Conservation (phyloP, 2,113 vertebrate species). For the Tylochromis polylepis region DNA sequence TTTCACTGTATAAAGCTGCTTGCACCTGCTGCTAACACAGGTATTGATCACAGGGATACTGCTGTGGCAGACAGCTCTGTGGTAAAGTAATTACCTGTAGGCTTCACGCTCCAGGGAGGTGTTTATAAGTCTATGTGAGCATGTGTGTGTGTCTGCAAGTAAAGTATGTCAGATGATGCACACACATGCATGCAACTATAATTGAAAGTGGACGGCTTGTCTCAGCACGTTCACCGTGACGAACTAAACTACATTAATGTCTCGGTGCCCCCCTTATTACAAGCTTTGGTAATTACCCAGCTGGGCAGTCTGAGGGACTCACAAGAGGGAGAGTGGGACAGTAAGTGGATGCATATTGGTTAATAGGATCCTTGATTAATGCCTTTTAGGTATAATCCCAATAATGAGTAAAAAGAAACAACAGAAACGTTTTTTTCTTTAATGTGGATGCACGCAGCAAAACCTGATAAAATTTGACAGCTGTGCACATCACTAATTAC, state of each 20-base stretch:
- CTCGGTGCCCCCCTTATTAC: slow-evolving; percentile 37
- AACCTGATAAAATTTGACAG: neutral
- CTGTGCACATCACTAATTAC: neutral
- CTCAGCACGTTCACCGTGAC: neutral
- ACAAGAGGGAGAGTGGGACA: neutral
- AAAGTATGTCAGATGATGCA: neutral
- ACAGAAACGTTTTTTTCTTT: slow-evolving; percentile 1
- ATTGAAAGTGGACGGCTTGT: slow-evolving; percentile 42
- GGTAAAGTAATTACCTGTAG: slow-evolving; percentile 58
- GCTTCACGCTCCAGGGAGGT: slow-evolving; percentile 5
- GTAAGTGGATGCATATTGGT: neutral
- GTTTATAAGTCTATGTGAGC: neutral
- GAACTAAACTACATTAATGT: slow-evolving; percentile 43
- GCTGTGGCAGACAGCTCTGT: slow-evolving; percentile 21
- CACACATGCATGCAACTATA: slow-evolving; percentile 2
- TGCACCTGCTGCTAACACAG: slow-evolving; percentile 7
- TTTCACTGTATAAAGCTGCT: slow-evolving; percentile 19
- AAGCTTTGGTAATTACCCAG: slow-evolving; percentile 47
- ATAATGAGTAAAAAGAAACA: slow-evolving; percentile 31
- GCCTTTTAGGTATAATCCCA: slow-evolving; percentile 30
- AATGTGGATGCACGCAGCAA: slow-evolving; percentile 7
- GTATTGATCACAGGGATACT: slow-evolving; percentile 52
- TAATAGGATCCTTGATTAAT: slow-evolving; percentile 41
- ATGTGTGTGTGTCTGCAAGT: neutral
- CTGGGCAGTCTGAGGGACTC: slow-evolving; percentile 5